Evolutionary conservation across 2,888 invertebrate species (phyloP), one percentile per base, ranked within the genome.

Genomic region (Yponomeuta plumbellus): DNA sequence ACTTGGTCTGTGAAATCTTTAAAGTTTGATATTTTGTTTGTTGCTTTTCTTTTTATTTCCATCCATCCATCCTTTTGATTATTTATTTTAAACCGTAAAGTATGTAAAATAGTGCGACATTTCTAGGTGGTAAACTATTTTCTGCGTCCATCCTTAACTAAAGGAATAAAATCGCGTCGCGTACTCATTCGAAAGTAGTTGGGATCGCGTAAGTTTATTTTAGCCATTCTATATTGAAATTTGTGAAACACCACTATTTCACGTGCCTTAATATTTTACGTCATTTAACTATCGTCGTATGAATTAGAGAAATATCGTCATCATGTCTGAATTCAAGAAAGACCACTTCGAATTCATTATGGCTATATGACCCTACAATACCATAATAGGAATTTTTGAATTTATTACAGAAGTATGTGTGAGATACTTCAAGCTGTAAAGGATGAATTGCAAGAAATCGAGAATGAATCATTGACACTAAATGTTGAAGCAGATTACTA

Each of bases 361-460:
- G 3, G 44, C 3, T 52, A 17, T 52, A 26, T 44, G 44, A 44
- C 11, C 13, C 17, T 52, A 52, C 3, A 17, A 13, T 52, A 52
- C 44, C 44, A 4, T 52, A 52, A 17, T 52, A 52, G 44, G 44
- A 52, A 52, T 13, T 34, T 34, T 34, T 52, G 44, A 13, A 52
- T 52, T 13, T 2, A 52, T 52, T 52, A 52, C 44, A 52, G 13
- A 61, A 75, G 73, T 68, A 88, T 88, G 88, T 86, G 86, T 80
- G 86, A 86, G 62, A 70, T 76, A 69, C 68, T 85, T 68, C 74
- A 83, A 70, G 71, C 80, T 66, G 69, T 83, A 56, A 80, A 77
- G 71, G 81, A 82, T 26, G 78, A 83, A 69, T 69, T 84, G 66
- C 68, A 71, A 69, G 77, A 79, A 34, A 81, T 81, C 69, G 83